These are phyloP conservation scores for Blastobasis lacticolella DNA, from an alignment of 2,888 invertebrate genomes.

Conservation along the genomic window DNA sequence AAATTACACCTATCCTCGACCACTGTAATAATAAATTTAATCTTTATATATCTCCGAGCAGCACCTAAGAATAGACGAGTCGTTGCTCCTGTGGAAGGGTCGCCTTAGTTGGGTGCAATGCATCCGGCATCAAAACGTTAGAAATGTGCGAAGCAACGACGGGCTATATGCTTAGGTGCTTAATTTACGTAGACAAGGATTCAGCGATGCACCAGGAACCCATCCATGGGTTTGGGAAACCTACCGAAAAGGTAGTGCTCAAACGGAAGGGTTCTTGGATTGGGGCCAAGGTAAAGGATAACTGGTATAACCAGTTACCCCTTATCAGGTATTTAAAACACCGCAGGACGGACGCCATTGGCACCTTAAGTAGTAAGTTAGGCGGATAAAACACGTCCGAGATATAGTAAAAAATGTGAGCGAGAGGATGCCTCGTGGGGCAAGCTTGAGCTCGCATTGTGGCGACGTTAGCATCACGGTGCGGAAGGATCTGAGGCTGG, in stretches of 20 bases:
- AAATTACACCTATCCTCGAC: constrained; percentile 14
- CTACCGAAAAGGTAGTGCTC: constrained; percentile 15
- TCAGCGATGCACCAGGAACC: constrained; percentile 1
- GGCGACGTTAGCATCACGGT: neutral
- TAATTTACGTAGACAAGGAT: constrained; percentile 9
- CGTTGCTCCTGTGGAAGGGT: constrained; percentile 14
- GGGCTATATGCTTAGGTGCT: constrained; percentile 7
- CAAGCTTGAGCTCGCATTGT: constrained; percentile 1
- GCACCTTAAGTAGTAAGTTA: constrained; percentile 9
- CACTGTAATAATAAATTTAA: constrained; percentile 14
- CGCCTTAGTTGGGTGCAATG: constrained; percentile 10
- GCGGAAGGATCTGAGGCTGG: constrained; percentile 6
- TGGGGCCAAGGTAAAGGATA: constrained; percentile 13
- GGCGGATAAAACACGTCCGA: constrained; percentile 3
- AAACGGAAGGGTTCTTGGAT: constrained; percentile 12
- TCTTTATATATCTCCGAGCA: neutral
- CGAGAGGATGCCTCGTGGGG: neutral
- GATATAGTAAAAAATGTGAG: constrained; percentile 1
- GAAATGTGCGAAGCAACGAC: constrained; percentile 15
- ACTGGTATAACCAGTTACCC: constrained; percentile 12
- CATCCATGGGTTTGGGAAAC: constrained; percentile 10
- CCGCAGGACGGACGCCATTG: constrained; percentile 9
- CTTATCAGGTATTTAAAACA: constrained; percentile 10
- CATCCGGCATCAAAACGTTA: constrained; percentile 14
- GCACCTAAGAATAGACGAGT: constrained; percentile 9